These are phyloP conservation scores for Lycorma delicatula DNA, from an alignment of 1,140 invertebrate species.

Conservation along the genomic window DNA sequence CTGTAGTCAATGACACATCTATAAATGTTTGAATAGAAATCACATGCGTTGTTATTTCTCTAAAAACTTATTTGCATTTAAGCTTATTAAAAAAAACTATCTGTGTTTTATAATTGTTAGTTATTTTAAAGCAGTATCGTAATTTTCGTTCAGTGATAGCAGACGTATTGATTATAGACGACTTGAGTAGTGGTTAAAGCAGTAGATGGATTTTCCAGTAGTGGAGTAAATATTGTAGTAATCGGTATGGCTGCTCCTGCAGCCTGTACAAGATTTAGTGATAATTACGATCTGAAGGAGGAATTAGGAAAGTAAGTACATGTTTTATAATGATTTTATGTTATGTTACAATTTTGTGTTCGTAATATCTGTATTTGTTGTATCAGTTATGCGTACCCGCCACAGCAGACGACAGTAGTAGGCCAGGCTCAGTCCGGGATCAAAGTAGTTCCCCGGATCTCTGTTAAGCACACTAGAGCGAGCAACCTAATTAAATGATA, in stretches of 20 bases:
- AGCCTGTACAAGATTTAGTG: slow-evolving; percentile 85
- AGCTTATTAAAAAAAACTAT: too few species aligned
- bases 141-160: too few species aligned
- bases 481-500: too few species aligned
- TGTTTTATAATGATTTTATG: background rate
- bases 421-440: background rate
- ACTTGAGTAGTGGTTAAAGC: slow-evolving; percentile 14
- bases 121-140: too few species aligned
- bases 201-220: slow-evolving; percentile 25
- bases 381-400: slow-evolving; percentile 2
- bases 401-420: slow-evolving; percentile 17
- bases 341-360: background rate
- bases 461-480: too few species aligned
- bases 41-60: too few species aligned
- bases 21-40: too few species aligned
- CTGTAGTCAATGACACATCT: too few species aligned
- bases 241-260: slow-evolving; percentile 53
- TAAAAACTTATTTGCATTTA: too few species aligned
- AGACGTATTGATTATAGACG: slow-evolving; percentile 16
- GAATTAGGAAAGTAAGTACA: slow-evolving; percentile 98
- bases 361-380: background rate
- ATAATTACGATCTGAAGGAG: slow-evolving; percentile 99
- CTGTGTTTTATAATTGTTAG: too few species aligned
- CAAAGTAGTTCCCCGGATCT: too few species aligned
- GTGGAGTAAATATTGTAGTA: slow-evolving; percentile 29